Conservation (phyloP, 2,113 vertebrate genomes). For the Aphelocoma coerulescens region DNA sequence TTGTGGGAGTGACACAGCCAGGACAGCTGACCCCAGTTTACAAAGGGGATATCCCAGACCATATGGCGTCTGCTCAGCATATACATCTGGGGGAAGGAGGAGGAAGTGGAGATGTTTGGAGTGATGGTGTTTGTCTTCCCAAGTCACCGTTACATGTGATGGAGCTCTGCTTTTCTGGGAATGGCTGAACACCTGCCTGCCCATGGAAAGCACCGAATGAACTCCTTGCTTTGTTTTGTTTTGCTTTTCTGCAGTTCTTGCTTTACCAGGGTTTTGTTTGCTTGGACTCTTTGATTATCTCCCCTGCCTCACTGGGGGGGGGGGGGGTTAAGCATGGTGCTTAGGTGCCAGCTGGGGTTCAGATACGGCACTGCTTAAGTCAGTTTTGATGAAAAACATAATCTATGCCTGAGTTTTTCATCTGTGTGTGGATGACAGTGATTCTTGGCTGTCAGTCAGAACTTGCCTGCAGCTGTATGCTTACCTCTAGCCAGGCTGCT, state of each 20-base stretch:
- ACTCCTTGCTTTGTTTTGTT: neutral
- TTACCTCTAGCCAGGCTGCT: neutral
- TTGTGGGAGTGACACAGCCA: neutral
- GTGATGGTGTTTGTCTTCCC: neutral
- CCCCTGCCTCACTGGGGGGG: neutral
- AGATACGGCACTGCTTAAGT: fast-evolving
- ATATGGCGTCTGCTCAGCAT: neutral
- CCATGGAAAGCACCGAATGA: neutral
- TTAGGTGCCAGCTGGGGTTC: neutral
- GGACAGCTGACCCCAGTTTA: neutral
- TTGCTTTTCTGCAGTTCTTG: neutral
- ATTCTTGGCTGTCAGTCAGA: neutral
- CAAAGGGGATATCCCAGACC: neutral
- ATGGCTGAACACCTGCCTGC: neutral
- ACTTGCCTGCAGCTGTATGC: neutral
- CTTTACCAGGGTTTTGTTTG: neutral
- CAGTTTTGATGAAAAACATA: neutral
- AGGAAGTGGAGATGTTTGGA: neutral
- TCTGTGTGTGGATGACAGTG: neutral
- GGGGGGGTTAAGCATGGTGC: neutral
- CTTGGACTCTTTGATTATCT: neutral
- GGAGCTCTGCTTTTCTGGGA: neutral
- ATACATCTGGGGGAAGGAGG: neutral
- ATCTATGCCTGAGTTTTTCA: neutral
- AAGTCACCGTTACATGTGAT: neutral